phyloP scores from a whole-genome alignment of 1,140 invertebrate species.

The Neodiprion virginianus region DNA sequence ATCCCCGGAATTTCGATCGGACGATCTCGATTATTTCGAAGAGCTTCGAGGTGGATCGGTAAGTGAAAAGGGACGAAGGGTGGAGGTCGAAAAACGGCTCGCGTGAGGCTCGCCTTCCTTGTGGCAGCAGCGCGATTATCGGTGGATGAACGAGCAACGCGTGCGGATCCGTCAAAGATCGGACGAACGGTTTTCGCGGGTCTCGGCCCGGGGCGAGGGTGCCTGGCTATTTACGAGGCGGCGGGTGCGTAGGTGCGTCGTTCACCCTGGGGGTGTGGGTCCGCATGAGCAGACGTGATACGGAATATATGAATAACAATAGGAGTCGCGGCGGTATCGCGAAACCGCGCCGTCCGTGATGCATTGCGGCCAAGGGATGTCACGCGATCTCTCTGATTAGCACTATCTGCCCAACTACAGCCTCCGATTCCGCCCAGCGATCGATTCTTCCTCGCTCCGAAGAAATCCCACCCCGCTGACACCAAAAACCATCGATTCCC shows the following conservation, averaged over 20 bases:
- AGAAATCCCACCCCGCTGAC: conserved; percentile 19
- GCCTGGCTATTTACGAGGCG: neutral
- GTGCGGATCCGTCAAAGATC: too few species aligned
- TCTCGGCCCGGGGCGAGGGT: too few species aligned
- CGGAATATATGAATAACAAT: conserved; percentile 64
- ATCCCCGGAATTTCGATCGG: too few species aligned
- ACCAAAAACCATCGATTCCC: neutral
- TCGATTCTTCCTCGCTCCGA: conserved; percentile 27
- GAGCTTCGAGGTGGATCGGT: too few species aligned
- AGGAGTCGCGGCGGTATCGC: conserved; percentile 43
- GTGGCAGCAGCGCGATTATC: too few species aligned
- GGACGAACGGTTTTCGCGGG: too few species aligned
- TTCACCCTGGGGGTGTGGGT: conserved; percentile 32
- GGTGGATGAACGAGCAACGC: too few species aligned
- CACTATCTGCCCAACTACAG: conserved; percentile 55
- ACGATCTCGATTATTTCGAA: too few species aligned
- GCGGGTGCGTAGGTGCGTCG: neutral
- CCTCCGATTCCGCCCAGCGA: conserved; percentile 30
- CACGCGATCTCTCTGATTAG: conserved; percentile 58
- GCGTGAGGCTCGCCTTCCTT: too few species aligned
- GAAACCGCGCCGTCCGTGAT: conserved; percentile 46
- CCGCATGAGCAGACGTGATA: conserved; percentile 57
- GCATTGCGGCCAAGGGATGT: conserved; percentile 50
- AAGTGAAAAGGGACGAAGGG: too few species aligned
- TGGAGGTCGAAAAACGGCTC: too few species aligned